Base-by-base conservation (phyloP, 2,888 invertebrate species). In the Galeopsomyia nigrocyanea region DNA sequence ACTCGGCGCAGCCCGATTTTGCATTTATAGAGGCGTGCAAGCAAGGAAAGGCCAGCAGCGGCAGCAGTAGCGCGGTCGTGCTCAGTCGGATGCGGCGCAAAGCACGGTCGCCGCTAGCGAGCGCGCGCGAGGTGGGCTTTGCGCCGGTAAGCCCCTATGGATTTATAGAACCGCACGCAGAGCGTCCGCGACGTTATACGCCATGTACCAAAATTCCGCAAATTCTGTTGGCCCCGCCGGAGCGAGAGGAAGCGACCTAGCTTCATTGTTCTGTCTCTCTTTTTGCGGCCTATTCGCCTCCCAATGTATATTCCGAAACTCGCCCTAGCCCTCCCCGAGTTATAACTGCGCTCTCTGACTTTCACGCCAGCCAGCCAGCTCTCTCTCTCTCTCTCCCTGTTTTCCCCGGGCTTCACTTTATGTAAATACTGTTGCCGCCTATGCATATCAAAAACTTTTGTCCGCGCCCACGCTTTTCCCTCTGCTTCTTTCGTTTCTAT, bases 141-240 rank as follows among this genome's bases (percentile, higher is more conserved):
- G 87, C 83, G 84, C 83, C 84, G 83, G 84, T 88, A 88, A 88
- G 82, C 84, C 79, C 81, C 79, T 77, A 77, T 82, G 83, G 83
- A 84, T 84, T 84, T 84, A 84, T 84, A 81, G 84, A 87, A 87
- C 87, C 86, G 83, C 86, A 86, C 84, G 83, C 82, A 80, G 56
- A 49, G 61, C 26, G 55, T 50, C 81, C 81, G 80, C 79, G 79
- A 76, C 78, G 79, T 81, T 81, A 81, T 81, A 82, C 79, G 81
- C 82, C 81, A 64, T 82, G 81, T 81, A 83, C 84, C 83, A 81
- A 83, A 84, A 83, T 81, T 79, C 82, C 80, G 76, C 77, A 78
- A 80, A 81, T 80, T 80, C 79, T 79, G 71, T 62, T 71, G 51
- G 47, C 26, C 61, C 26, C 60, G 21, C 26, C 26, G 39, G 13